Base-by-base conservation (phyloP, 2,797 vertebrate genomes). In the Sandelia bainsii region DNA sequence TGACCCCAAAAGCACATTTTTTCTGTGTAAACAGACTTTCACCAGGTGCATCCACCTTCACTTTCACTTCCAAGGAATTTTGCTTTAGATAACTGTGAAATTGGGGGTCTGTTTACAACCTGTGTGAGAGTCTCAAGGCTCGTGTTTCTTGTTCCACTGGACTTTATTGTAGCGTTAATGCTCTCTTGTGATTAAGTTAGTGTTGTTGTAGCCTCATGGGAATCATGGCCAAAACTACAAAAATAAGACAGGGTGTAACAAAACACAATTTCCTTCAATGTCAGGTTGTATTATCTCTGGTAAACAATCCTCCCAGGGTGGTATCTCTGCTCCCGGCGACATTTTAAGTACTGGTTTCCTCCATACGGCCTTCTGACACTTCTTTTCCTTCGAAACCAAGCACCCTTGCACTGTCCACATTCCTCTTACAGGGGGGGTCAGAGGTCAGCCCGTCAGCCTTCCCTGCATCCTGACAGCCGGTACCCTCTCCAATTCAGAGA, bases 401-500 rank as follows among this genome's bases (percentile, higher is more conserved):
- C 40, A 1, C 63, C 76, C 74, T 76, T 71, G 69, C 57, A 75
- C 64, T 3, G 65, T 75, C 70, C 68, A 63, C 88, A 91, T 92
- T 89, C 88, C 77, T 87, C 65, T 83, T 45, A 57, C 52, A 45
- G 37, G 52, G 40, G 29, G 40, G 89, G 86, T 90, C 80, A 90
- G 40, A 83, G 87, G 85, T 93, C 66, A 8, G 40, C 72, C 77
- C 77, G 62, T 66, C 42, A 53, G 71, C 42, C 76, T 71, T 77
- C 73, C 78, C 82, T 75, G 54, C 81, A 68, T 72, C 86, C 76
- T 83, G 83, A 83, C 87, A 90, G 82, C 61, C 62, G n/a, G 69
- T 82, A 77, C 53, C 80, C 75, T 83, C 76, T 83, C 42, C 51
- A 69, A 81, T 90, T 91, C 85, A 89, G 64, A 69, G 71, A 63